Conservation (phyloP, 2,888 invertebrate genomes). For the Andricus curvator region DNA sequence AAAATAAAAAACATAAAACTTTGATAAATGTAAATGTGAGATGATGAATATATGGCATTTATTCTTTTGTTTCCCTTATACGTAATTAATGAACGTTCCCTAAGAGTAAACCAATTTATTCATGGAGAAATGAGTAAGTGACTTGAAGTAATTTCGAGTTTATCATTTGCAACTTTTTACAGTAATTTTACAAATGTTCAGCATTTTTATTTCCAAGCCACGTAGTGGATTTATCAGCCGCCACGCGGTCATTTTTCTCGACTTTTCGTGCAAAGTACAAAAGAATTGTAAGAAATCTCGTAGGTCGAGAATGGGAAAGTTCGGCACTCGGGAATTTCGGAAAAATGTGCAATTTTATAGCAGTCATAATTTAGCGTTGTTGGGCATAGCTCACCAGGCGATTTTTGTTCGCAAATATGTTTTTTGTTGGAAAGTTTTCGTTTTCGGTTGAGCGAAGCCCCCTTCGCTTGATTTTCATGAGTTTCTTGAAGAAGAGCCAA, state of each 20-base stretch:
- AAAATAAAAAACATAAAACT: background rate
- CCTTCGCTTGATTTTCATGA: constrained; percentile 8
- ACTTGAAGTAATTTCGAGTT: background rate
- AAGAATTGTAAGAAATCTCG: background rate
- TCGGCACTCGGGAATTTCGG: constrained; percentile 2
- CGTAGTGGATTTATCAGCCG: background rate
- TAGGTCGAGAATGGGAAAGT: background rate
- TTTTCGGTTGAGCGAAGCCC: background rate
- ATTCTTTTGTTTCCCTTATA: background rate
- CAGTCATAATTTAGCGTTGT: constrained; percentile 7
- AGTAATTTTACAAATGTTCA: background rate
- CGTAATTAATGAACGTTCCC: background rate
- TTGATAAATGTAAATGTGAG: background rate
- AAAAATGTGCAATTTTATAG: constrained; percentile 18
- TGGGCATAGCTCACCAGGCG: background rate
- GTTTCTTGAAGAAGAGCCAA: constrained; percentile 38
- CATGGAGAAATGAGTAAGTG: background rate
- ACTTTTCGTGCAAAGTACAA: background rate
- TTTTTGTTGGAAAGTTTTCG: constrained; percentile 26
- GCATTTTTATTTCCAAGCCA: background rate
- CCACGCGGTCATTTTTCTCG: background rate
- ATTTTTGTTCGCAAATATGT: constrained; percentile 20
- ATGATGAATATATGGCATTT: background rate
- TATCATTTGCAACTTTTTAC: background rate
- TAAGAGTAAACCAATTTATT: background rate